Evolutionary conservation across 2,797 vertebrate genomes (phyloP).

Genomic region (Saxicola maurus): DNA sequence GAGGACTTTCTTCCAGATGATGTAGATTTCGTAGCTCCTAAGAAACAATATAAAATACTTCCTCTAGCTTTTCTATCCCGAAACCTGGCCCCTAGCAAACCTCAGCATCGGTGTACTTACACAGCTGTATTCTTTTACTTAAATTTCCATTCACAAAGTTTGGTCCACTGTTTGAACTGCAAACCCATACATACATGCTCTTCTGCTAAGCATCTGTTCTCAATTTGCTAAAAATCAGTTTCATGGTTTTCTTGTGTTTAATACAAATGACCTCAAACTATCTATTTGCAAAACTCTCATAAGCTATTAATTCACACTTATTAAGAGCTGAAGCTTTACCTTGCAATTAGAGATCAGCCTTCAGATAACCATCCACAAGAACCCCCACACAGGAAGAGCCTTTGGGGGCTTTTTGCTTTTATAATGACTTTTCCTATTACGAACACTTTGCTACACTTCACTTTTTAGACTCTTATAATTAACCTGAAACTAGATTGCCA

Average conservation of each 20-base stretch:
- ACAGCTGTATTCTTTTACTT: neutral
- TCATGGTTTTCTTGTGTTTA: neutral
- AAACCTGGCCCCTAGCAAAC: neutral
- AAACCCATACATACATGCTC: neutral
- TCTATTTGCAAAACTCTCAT: neutral
- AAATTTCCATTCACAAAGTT: constrained; percentile 8
- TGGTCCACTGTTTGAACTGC: neutral
- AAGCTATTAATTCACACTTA: neutral
- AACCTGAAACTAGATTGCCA: neutral
- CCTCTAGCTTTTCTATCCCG: neutral
- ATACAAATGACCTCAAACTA: neutral
- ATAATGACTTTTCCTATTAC: neutral
- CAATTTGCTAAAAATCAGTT: neutral
- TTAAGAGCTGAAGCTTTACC: neutral
- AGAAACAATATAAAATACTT: neutral
- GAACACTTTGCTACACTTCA: neutral
- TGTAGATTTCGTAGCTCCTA: neutral
- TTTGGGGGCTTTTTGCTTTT: neutral
- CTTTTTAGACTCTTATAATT: neutral
- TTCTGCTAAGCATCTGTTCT: neutral
- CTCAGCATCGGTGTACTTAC: neutral
- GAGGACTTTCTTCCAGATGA: neutral
- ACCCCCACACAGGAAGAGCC: neutral
- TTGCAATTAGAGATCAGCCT: neutral
- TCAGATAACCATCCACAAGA: neutral